Evolutionary conservation across 2,888 invertebrate genomes (phyloP).

Genomic region (Cheilosia scutellata): DNA sequence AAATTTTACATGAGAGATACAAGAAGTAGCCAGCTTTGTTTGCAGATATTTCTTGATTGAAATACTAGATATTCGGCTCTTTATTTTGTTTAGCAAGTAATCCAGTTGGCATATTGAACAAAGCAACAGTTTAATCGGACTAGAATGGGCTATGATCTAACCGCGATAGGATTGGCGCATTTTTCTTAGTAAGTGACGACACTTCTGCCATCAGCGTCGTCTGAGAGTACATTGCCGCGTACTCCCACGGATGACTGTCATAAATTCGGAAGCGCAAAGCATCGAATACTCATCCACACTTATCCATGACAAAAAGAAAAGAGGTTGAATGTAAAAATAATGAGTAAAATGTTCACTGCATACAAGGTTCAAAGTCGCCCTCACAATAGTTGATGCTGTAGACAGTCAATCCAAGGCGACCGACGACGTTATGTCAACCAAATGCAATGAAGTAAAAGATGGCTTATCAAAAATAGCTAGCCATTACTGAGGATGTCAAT

Average conservation of each 20-base stretch:
- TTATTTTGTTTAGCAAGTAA: not conserved
- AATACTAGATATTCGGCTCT: not conserved
- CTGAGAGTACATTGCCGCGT: not conserved
- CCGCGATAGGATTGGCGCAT: not conserved
- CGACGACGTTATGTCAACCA: not conserved
- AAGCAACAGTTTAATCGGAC: not conserved
- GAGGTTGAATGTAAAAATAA: not conserved
- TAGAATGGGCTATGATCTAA: constrained; percentile 1
- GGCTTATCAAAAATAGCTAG: not conserved
- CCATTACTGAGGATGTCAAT: not conserved
- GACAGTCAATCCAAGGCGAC: not conserved
- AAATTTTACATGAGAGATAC: not conserved
- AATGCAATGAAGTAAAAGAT: not conserved
- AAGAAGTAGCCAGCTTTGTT: too few relatives aligned
- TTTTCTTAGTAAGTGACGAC: not conserved
- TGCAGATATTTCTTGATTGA: not conserved
- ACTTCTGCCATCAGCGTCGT: not conserved
- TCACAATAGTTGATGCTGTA: too few relatives aligned
- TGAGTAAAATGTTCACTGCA: not conserved
- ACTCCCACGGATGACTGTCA: not conserved
- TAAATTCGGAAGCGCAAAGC: not conserved
- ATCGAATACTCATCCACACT: not conserved
- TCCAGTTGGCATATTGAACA: not conserved
- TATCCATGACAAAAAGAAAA: not conserved
- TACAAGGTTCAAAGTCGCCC: not conserved